Base-by-base conservation (phyloP, 2,888 invertebrate species). In the Molorchus minor region DNA sequence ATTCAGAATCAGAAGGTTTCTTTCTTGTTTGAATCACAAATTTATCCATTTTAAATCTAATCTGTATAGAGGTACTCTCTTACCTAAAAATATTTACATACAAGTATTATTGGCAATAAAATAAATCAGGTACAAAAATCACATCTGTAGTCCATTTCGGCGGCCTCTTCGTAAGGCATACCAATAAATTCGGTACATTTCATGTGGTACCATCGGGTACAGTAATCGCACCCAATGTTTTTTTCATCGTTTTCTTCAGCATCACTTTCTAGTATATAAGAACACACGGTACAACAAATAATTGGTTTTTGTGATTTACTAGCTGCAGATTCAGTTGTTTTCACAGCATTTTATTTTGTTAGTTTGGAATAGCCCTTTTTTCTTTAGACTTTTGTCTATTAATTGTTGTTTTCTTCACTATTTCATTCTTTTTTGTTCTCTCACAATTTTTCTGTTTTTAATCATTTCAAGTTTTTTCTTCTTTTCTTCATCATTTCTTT, bases 181-280 rank as follows among this genome's bases (percentile, higher is more conserved):
- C 58, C 58, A 45, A 52, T 12, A 44, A 58, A 58, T 21, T 58
- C 58, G 1, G 46, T 58, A 40, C 45, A 58, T 45, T 30, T 35
- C 15, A 58, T 8, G 45, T 58, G 53, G 20, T 45, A 58, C 58
- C 53, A 58, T 30, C 58, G 44, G 1, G 53, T 33, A n/a, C 58
- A 52, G 30, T 53, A 52, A 46, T 58, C 53, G n/a, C 58, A 58
- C 38, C 53, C 53, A 17, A 58, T 58, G 16, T 58, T 58, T 46
- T 57, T 52, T 17, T 57, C 51, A 12, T 57, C 51, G 13, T 57
- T 51, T 30, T 57, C 57, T 57, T 57, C 57, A 43, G 36, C 57
- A 51, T 57, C 51, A 29, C 58, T 58, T 36, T 45, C 58, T 13
- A 58, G 29, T 16, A 45, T 38, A 10, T 58, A 36, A 21, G 2